A percentile compares a stretch with the other conserved stretches of the same genome.
phyloP scores from a whole-genome alignment of 2,888 invertebrate genomes.

The Tachina grossa region DNA sequence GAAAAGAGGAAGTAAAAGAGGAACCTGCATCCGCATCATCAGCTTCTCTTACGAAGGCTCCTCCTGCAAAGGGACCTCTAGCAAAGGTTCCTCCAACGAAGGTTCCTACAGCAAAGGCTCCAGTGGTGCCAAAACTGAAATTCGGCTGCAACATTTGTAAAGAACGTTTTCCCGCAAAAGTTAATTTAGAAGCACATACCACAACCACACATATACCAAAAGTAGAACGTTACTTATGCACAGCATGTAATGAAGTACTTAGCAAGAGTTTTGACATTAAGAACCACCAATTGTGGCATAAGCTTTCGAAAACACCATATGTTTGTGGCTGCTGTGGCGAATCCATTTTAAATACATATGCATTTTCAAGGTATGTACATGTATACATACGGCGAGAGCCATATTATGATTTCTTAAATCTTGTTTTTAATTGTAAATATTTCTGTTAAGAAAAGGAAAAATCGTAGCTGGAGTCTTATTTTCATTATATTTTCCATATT shows the following conservation, averaged over 20 bases:
- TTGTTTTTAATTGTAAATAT: too few species aligned
- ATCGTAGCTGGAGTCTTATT: too few species aligned
- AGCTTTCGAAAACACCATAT: slow-evolving; percentile 81
- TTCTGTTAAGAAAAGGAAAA: too few species aligned
- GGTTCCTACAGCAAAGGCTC: neutral
- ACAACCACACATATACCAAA: slow-evolving; percentile 76
- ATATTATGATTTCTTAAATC: too few species aligned
- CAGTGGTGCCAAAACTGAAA: slow-evolving; percentile 68
- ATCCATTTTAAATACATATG: slow-evolving; percentile 77
- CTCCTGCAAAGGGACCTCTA: neutral
- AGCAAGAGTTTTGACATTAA: slow-evolving; percentile 79
- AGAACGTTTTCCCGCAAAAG: slow-evolving; percentile 77
- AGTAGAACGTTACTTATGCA: slow-evolving; percentile 82
- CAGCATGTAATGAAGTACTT: slow-evolving; percentile 84
- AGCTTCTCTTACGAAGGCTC: neutral
- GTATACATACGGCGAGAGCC: too few species aligned
- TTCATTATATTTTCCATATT: too few species aligned
- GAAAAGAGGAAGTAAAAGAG: slow-evolving; percentile 78
- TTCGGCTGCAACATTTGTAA: slow-evolving; percentile 77
- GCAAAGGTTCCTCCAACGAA: neutral
- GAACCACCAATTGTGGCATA: slow-evolving; percentile 83
- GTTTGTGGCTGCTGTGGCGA: slow-evolving; percentile 83
- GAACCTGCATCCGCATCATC: neutral
- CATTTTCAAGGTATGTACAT: slow-evolving; percentile 73
- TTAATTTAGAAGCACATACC: slow-evolving; percentile 77